These are phyloP conservation scores for Ennomos erosarius DNA, from an alignment of 2,888 invertebrate genomes.

Conservation along the genomic window DNA sequence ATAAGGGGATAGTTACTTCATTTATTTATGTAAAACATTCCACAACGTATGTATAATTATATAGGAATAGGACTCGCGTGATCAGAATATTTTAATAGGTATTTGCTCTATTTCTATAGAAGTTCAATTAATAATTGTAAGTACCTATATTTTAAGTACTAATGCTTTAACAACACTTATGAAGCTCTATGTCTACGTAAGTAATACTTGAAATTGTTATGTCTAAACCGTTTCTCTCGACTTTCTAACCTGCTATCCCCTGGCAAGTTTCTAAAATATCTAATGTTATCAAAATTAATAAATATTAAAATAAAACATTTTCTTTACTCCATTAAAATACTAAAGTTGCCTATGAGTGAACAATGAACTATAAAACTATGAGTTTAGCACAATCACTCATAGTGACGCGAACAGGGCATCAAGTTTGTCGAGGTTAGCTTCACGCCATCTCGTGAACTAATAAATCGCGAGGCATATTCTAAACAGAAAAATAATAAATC, in stretches of 20 bases:
- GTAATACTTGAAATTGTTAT: conserved; percentile 19
- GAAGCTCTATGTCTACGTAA: conserved; percentile 27
- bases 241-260: conserved; percentile 48
- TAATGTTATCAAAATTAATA: conserved; percentile 54
- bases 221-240: conserved; percentile 6
- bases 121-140: conserved; percentile 3
- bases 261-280: conserved; percentile 49
- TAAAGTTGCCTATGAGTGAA: conserved; percentile 71
- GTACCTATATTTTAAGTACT: conserved; percentile 4
- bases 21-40: neutral
- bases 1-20: conserved; percentile 54
- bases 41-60: neutral
- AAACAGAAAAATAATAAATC: conserved; percentile 1
- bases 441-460: conserved; percentile 7
- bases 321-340: conserved; percentile 50
- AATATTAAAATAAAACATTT: conserved; percentile 57
- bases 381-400: conserved; percentile 85
- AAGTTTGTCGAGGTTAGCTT: conserved; percentile 42
- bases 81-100: too few species aligned
- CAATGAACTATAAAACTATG: conserved; percentile 78
- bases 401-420: conserved; percentile 72
- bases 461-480: conserved; percentile 1
- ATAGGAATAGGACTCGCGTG: too few species aligned
- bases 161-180: conserved; percentile 22
- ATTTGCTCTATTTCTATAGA: conserved; percentile 1